Conservation (phyloP, 2,113 vertebrate genomes). For the Myotis lucifugus region DNA sequence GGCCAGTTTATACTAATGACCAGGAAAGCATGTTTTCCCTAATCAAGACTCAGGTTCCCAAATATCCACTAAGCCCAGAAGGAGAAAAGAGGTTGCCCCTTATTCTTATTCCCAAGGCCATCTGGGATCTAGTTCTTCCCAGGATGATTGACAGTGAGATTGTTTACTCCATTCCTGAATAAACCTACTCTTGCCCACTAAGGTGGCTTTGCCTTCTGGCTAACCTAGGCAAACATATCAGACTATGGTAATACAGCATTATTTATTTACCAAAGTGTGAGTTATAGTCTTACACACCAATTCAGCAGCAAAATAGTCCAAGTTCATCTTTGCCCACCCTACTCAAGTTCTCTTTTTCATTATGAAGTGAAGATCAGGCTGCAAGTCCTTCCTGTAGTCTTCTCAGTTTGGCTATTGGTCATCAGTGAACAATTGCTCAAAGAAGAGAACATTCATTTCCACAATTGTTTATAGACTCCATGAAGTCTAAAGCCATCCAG, state of each 20-base stretch:
- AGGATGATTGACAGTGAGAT: neutral
- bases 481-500: neutral
- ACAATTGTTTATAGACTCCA: neutral
- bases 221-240: neutral
- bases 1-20: neutral
- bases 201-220: neutral
- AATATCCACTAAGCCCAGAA: neutral
- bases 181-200: neutral
- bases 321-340: neutral
- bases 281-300: neutral
- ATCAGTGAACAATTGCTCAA: neutral
- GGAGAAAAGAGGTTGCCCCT: neutral
- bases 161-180: neutral
- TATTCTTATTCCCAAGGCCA: neutral
- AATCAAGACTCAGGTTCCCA: neutral
- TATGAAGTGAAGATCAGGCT: neutral
- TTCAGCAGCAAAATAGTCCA: neutral
- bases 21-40: neutral
- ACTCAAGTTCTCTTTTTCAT: neutral
- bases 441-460: neutral
- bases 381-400: neutral
- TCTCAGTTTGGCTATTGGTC: neutral
- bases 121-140: neutral
- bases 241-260: neutral
- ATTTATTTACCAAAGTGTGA: neutral